These are phyloP conservation scores for Phacellophora camtschatica DNA, from an alignment of 30 jellyfish, hydroid and myxozoan species.

Conservation along the genomic window DNA sequence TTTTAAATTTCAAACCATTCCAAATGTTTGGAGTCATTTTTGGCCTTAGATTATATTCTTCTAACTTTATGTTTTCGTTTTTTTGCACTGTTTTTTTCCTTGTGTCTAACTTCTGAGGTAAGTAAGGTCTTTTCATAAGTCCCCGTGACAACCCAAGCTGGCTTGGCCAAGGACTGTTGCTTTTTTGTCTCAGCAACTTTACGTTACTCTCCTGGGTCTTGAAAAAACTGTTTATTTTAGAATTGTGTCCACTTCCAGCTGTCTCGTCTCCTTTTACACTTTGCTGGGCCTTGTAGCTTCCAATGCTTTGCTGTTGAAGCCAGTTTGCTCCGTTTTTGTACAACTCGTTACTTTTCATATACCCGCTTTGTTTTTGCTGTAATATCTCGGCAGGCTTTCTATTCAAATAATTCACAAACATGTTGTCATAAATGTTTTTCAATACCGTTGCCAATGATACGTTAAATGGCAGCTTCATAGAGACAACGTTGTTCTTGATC, in stretches of 20 bases:
- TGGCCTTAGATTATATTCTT: too few relatives aligned
- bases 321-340: not conserved
- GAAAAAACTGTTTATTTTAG: not conserved
- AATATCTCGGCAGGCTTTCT: slow-evolving; percentile 60
- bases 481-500: slow-evolving; percentile 27
- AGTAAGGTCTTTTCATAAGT: too few relatives aligned
- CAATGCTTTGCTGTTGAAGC: not conserved
- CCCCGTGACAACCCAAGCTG: too few relatives aligned
- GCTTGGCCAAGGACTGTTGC: too few relatives aligned
- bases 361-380: not conserved
- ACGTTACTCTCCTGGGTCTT: not conserved
- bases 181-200: too few relatives aligned
- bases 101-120: too few relatives aligned
- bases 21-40: too few relatives aligned
- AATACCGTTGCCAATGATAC: slow-evolving; percentile 94
- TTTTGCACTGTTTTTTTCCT: too few relatives aligned
- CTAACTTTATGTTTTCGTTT: too few relatives aligned
- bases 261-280: not conserved
- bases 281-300: not conserved
- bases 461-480: slow-evolving; percentile 88
- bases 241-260: not conserved
- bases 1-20: too few relatives aligned
- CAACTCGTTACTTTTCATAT: not conserved
- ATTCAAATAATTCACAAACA: slow-evolving; percentile 90
- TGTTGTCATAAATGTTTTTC: slow-evolving; percentile 87